Percentiles rank a stretch among this genome's conserved stretches.
Conservation (phyloP, 2,888 invertebrate genomes). For the Stenodema calcarata region DNA sequence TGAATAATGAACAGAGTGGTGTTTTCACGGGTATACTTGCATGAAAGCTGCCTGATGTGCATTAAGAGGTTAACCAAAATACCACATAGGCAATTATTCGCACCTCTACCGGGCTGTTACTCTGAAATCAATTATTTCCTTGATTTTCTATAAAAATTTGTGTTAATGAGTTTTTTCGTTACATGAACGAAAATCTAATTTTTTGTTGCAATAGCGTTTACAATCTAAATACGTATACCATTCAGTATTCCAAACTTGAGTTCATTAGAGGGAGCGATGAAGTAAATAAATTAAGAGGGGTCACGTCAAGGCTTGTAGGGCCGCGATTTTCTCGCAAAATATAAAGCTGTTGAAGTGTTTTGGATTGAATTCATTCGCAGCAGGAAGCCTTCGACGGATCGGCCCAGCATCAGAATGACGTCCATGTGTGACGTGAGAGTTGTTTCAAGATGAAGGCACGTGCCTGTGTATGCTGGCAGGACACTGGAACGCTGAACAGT, state of each 20-base stretch:
- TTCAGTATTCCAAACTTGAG: background rate
- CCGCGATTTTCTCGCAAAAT: background rate
- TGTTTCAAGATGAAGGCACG: background rate
- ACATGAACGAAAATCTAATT: no score
- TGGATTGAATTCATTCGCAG: background rate
- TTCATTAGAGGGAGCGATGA: background rate
- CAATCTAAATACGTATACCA: background rate
- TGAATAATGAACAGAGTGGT: background rate
- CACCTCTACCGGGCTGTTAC: no score
- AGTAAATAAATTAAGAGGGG: background rate
- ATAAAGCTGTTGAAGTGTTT: background rate
- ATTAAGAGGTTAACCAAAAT: no score
- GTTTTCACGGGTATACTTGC: no score
- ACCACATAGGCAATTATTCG: no score
- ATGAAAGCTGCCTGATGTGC: no score
- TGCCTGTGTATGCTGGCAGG: slow-evolving; percentile 50
- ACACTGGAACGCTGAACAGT: slow-evolving; percentile 73
- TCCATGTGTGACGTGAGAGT: background rate
- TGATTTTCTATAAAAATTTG: no score
- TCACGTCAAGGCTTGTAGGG: slow-evolving; percentile 19
- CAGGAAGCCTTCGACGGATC: background rate
- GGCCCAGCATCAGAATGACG: background rate
- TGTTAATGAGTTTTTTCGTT: no score
- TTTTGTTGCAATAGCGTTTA: background rate
- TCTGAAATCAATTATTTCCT: no score